Percentiles rank a stretch among this genome's conserved stretches.
Evolutionary conservation across 2,113 vertebrate genomes (phyloP).

Genomic region (Haemorhous mexicanus): DNA sequence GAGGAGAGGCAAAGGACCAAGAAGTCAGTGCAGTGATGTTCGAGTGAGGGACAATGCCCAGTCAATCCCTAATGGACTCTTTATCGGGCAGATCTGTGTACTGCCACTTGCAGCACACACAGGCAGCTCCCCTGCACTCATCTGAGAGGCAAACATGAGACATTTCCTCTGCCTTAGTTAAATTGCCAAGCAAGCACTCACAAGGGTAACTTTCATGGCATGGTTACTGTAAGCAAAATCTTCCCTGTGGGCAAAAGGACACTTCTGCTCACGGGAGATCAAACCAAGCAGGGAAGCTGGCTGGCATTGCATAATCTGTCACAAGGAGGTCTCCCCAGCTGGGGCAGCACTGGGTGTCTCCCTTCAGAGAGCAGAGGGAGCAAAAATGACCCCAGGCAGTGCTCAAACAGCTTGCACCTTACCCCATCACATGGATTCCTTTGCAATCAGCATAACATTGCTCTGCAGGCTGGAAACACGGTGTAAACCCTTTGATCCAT

Average conservation of each 20-base stretch:
- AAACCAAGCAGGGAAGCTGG: neutral
- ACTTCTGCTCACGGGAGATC: neutral
- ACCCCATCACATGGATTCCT: conserved; percentile 47
- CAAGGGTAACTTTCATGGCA: neutral
- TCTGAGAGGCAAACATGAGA: neutral
- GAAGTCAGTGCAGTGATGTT: neutral
- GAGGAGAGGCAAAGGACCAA: neutral
- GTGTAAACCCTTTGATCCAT: conserved; percentile 47
- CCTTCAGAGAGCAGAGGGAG: neutral
- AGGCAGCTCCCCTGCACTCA: neutral
- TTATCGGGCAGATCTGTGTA: neutral
- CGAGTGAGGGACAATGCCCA: neutral
- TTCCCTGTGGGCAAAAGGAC: neutral
- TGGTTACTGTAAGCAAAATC: neutral
- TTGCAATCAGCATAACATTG: conserved; percentile 46
- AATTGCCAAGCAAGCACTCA: neutral
- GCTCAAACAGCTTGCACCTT: conserved; percentile 5
- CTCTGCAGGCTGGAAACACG: conserved; percentile 17
- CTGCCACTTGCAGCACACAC: rapidly evolving
- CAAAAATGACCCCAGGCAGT: conserved; percentile 15
- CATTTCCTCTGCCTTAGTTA: neutral
- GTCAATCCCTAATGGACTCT: neutral
- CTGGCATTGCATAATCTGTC: conserved; percentile 3
- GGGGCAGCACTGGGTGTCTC: neutral
- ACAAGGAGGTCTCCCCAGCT: neutral